Conservation (phyloP, 2,113 vertebrate species). For the Xiphophorus maculatus region DNA sequence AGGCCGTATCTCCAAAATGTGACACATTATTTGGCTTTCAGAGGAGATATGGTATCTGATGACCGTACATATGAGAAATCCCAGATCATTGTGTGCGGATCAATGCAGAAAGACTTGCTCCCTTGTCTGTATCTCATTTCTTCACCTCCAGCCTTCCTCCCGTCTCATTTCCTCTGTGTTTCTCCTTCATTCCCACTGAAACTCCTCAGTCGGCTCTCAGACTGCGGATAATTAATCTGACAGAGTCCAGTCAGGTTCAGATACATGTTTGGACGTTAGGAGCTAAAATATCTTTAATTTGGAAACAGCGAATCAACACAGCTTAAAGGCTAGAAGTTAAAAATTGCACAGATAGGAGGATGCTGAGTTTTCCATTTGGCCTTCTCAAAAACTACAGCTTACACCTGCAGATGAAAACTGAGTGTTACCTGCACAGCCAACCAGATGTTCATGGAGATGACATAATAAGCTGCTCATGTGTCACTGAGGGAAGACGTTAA, state of each 20-base stretch:
- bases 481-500: no score
- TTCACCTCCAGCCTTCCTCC: background rate
- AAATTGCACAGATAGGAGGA: no score
- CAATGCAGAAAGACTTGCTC: conserved; percentile 27
- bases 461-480: no score
- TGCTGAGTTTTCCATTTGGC: no score
- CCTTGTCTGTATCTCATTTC: conserved; percentile 11
- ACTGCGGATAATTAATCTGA: background rate
- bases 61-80: conserved; percentile 18
- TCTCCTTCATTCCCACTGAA: conserved; percentile 2
- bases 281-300: no score
- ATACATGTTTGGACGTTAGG: background rate
- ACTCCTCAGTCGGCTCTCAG: background rate
- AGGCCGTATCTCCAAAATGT: conserved; percentile 13
- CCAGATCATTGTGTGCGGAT: conserved; percentile 31
- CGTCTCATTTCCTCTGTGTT: conserved; percentile 48
- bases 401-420: no score
- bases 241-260: background rate
- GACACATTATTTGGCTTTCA: conserved; percentile 34
- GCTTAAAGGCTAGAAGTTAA: no score
- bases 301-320: no score
- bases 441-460: no score
- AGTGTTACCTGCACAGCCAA: no score
- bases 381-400: no score
- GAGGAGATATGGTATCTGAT: conserved; percentile 40